phyloP scores from a whole-genome alignment of 2,888 invertebrate species.

The Cosmia pyralina region DNA sequence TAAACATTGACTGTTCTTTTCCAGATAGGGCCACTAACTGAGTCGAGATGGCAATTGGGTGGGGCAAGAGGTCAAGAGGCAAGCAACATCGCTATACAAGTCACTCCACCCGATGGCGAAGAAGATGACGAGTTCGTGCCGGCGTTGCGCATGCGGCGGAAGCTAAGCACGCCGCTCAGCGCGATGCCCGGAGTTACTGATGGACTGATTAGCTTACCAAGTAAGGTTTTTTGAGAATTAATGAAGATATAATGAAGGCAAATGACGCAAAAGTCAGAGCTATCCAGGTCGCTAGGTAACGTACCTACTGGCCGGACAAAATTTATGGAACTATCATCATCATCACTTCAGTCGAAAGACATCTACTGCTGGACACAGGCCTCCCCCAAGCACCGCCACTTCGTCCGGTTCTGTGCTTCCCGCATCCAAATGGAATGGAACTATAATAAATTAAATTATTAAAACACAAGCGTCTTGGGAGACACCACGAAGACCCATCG shows the following conservation, averaged over 20 bases:
- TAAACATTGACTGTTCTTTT: conserved; percentile 23
- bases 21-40: conserved; percentile 86
- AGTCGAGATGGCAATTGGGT: conserved; percentile 80
- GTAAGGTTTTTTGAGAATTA: conserved; percentile 59
- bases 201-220: conserved; percentile 71
- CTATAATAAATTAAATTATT: background rate
- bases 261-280: background rate
- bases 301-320: background rate
- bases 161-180: conserved; percentile 85
- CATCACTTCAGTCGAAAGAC: no score
- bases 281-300: background rate
- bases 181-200: conserved; percentile 77
- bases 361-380: no score
- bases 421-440: background rate
- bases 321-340: no score
- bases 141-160: conserved; percentile 80
- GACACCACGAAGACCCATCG: background rate
- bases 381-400: no score
- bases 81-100: conserved; percentile 85
- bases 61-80: conserved; percentile 72
- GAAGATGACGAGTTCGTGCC: conserved; percentile 84
- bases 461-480: background rate
- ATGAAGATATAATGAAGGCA: background rate
- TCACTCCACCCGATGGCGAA: conserved; percentile 86
- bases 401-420: no score